Base-by-base conservation (phyloP, 2,113 vertebrate species). In the Mustela nigripes region DNA sequence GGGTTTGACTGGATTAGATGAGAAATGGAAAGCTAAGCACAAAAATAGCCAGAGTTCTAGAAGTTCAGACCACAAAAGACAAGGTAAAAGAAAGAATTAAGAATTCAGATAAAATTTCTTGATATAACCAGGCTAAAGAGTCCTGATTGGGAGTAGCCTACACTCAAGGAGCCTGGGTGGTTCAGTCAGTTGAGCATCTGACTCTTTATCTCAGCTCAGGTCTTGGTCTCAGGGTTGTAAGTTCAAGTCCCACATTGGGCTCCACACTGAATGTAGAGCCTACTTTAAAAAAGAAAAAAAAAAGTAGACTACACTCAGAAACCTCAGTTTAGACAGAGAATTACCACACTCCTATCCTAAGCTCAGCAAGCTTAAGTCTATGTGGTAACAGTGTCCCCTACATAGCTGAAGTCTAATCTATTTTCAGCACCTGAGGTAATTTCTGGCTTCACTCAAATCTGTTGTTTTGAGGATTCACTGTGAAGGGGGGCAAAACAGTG, bases 51-150 rank as follows among this genome's bases (percentile, higher is more conserved):
- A 53, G 24, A 84, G 45, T 74, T 82, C 48, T 78, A 53, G 11
- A 84, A 53, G 19, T 63, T 86, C 31, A 21, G 42, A 90, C 31
- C 83, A 26, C 60, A 76, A 31, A 69, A 58, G 42, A 79, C 28
- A 67, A 22, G 90, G 39, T n/a, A 78, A 33, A 24, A 73, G 26
- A 73, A 60, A 94, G 39, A 62, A 48, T 89, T 93, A 60, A 94
- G 39, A 62, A 48, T 89, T 93, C 53, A 89, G 79, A 93, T 48
- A 83, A 89, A 96, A 71, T 12, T 45, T 76, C 39, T 65, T 89
- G 33, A 31, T 62, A 71, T 56, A 78, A 78, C 31, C 60, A 95
- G 16, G 39, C 39, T 83, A 94, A 42, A 94, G n/a, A 62, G 73
- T 60, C 16, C 53, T 92, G n/a, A 89, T 78, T 82, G 80, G 21